A percentile compares a stretch with the other conserved stretches of the same genome.
Conservation (phyloP, 2,113 vertebrate species). For the Oceanites oceanicus region DNA sequence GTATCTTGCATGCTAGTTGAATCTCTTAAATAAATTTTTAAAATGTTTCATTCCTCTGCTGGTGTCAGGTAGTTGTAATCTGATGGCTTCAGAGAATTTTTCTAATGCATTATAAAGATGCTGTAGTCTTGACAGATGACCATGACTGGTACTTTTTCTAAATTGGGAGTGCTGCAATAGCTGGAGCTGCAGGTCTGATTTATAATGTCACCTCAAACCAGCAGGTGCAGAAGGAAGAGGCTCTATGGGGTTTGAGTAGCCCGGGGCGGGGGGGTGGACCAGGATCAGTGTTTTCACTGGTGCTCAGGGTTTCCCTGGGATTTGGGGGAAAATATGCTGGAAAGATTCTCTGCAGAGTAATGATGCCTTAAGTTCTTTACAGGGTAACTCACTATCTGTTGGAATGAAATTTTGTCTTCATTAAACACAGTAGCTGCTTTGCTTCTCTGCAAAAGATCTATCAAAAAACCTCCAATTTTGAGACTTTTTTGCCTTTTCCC, state of each 20-base stretch:
- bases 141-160: not conserved
- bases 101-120: not conserved
- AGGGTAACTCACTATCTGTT: fast-evolving
- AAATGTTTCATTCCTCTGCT: not conserved
- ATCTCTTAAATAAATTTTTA: not conserved
- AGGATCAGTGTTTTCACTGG: not conserved
- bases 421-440: not conserved
- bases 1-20: not conserved
- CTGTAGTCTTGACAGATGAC: not conserved
- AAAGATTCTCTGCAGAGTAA: not conserved
- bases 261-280: not conserved
- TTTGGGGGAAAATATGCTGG: fast-evolving
- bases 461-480: not conserved
- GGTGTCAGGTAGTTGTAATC: not conserved
- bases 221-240: not conserved
- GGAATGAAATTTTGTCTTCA: not conserved
- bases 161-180: not conserved
- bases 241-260: not conserved
- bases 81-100: not conserved
- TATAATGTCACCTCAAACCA: not conserved
- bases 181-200: not conserved
- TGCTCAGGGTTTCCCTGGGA: not conserved
- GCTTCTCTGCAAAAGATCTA: not conserved
- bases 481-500: not conserved
- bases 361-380: not conserved